Evolutionary conservation across 2,113 vertebrate species (phyloP).

Genomic region (Arenaria interpres): DNA sequence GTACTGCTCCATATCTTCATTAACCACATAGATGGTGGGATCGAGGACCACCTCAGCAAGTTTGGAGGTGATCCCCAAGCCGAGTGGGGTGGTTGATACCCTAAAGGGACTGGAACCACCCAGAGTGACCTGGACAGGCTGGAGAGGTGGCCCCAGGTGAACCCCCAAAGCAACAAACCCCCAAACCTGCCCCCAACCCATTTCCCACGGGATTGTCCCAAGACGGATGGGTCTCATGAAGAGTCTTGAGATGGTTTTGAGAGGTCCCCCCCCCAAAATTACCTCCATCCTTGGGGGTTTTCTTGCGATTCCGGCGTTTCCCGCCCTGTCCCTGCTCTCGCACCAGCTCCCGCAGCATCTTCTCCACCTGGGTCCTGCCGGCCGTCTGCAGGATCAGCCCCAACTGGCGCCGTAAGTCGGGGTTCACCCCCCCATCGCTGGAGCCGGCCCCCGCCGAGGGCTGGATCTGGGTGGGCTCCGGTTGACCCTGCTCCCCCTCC

Average conservation of each 20-base stretch:
- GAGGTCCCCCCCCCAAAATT: neutral
- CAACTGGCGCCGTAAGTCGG: slow-evolving; percentile 18
- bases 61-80: neutral
- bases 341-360: slow-evolving; percentile 48
- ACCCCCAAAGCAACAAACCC: neutral
- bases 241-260: neutral
- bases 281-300: neutral
- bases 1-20: neutral
- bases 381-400: slow-evolving; percentile 34
- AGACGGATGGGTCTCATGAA: too few species aligned
- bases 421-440: neutral
- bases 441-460: neutral
- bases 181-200: neutral
- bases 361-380: slow-evolving; percentile 34
- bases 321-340: slow-evolving; percentile 14
- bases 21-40: neutral
- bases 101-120: neutral
- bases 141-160: neutral
- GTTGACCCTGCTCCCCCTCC: neutral
- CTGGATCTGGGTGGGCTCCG: neutral
- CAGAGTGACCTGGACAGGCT: neutral
- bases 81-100: neutral
- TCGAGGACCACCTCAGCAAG: neutral
- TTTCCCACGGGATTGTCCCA: too few species aligned
- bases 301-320: neutral